Evolutionary conservation across 2,888 invertebrate species (phyloP).

Genomic region (Tetranychus truncatus): DNA sequence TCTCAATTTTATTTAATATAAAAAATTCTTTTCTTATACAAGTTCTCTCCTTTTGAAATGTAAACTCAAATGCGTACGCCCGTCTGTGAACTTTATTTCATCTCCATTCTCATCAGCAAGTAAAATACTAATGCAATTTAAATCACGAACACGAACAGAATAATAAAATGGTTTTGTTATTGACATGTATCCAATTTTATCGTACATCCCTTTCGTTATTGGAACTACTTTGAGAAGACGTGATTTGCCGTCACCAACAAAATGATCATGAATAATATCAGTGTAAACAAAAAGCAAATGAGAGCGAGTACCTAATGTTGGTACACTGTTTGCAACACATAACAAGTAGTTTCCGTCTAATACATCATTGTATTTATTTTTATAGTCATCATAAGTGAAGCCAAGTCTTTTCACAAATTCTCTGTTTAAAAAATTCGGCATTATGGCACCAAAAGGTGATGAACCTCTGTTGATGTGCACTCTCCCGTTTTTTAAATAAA

Average conservation of each 20-base stretch:
- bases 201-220: too few relatives aligned
- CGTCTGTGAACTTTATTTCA: not conserved
- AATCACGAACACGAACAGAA: not conserved
- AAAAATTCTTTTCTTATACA: not conserved
- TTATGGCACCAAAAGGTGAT: not conserved
- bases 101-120: conserved; percentile 1
- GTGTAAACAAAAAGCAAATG: not conserved
- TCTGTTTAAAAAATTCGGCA: not conserved
- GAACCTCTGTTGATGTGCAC: not conserved
- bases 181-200: too few relatives aligned
- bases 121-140: not conserved
- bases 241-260: too few relatives aligned
- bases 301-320: not conserved
- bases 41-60: not conserved
- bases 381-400: not conserved
- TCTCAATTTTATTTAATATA: not conserved
- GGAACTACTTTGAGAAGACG: too few relatives aligned
- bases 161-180: not conserved
- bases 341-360: not conserved
- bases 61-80: not conserved
- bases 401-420: not conserved
- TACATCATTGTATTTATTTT: not conserved
- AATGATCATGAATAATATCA: conserved; percentile 10
- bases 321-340: not conserved
- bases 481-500: not conserved